Evolutionary conservation across 2,113 vertebrate genomes (phyloP).

Genomic region (Xerus inauris): DNA sequence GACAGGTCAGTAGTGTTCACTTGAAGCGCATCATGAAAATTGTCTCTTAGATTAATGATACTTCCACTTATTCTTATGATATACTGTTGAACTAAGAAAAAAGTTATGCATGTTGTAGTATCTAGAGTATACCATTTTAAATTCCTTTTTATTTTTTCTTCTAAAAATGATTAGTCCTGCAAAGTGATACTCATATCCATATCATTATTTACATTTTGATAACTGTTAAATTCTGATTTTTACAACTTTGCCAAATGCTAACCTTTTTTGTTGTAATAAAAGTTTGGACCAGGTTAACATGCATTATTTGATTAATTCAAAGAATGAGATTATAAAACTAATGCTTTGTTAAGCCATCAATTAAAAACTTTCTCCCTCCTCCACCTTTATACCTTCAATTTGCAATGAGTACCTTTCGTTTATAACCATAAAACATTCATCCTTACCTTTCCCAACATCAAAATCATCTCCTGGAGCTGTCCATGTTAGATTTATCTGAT

Average conservation of each 20-base stretch:
- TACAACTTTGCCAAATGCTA: background rate
- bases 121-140: background rate
- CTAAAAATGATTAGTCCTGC: background rate
- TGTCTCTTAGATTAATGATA: slow-evolving; percentile 71
- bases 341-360: background rate
- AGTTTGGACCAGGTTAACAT: background rate
- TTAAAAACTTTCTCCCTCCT: background rate
- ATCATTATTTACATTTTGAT: background rate
- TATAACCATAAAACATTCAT: background rate
- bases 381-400: background rate
- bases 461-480: slow-evolving; percentile 80
- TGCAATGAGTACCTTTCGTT: background rate
- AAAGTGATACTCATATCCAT: background rate
- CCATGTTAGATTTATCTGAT: slow-evolving; percentile 79
- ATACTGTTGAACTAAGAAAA: slow-evolving; percentile 81
- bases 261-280: background rate
- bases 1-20: slow-evolving; percentile 74
- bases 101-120: slow-evolving; percentile 17
- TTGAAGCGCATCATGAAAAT: slow-evolving; percentile 74
- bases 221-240: slow-evolving; percentile 23
- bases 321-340: slow-evolving; percentile 2
- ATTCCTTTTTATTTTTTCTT: slow-evolving; percentile 23
- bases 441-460: slow-evolving; percentile 83
- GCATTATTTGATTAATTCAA: background rate
- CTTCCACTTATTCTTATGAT: slow-evolving; percentile 83